Evolutionary conservation across 2,113 vertebrate genomes (phyloP).

Genomic region (Oreochromis aureus): DNA sequence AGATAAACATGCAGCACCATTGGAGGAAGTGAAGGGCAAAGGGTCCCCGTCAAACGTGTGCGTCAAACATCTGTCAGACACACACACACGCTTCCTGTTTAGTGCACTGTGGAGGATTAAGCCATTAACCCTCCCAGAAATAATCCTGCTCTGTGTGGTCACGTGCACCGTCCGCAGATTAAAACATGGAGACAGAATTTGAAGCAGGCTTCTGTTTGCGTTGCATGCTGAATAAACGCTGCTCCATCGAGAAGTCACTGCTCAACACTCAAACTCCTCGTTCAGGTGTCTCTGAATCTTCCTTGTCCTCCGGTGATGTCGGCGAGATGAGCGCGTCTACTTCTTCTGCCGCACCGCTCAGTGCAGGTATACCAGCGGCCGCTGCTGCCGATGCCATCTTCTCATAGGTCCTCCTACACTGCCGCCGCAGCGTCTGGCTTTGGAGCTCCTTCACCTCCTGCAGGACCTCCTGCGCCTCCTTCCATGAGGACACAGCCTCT

Average conservation of each 20-base stretch:
- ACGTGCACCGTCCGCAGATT: background rate
- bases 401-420: constrained; percentile 77
- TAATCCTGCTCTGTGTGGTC: background rate
- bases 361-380: background rate
- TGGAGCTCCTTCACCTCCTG: constrained; percentile 91
- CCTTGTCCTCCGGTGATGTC: constrained; percentile 54
- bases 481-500: constrained; percentile 89
- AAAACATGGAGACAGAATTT: background rate
- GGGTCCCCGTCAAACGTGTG: background rate
- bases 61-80: background rate
- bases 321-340: constrained; percentile 7
- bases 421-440: constrained; percentile 77
- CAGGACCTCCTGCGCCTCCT: constrained; percentile 87
- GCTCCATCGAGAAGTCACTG: background rate
- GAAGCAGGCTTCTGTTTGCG: background rate
- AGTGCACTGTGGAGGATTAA: constrained; percentile 12
- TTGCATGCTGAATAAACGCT: background rate
- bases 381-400: background rate
- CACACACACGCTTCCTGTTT: background rate
- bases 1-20: constrained; percentile 1
- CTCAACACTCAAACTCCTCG: background rate
- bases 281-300: constrained; percentile 70
- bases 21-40: background rate
- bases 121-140: background rate
- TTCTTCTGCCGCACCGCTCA: background rate